Base-by-base conservation (phyloP, 2,888 invertebrate genomes). In the Anodontia alba region DNA sequence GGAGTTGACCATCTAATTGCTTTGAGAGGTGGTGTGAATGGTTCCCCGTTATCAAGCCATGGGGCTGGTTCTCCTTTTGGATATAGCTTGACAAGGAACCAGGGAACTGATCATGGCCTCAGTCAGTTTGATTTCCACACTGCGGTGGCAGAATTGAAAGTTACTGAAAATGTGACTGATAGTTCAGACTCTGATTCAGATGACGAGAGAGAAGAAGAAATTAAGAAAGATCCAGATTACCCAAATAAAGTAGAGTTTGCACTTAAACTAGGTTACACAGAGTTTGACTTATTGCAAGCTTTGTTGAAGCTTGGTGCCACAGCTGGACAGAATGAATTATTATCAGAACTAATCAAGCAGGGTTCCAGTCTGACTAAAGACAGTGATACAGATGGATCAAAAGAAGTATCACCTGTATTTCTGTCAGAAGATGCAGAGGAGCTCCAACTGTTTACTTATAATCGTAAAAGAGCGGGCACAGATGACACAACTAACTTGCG, bases 211-310 rank as follows among this genome's bases (percentile, higher is more conserved):
- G 87, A 88, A n/a, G 84, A 84, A 17, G 80, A 84, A n/a, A 69
- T 83, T n/a, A 80, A 80, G 26, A 83, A 79, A 17, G 84, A 86
- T 68, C 78, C 86, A 1, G 86, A 87, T 5, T 92, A 91, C 91
- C 95, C 95, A 90, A 96, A 96, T 71, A 96, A 97, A 92, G 96
- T 98, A 83, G 98, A 98, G 94, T 98, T 98, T 94, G 98, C 98
- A 0, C 95, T 98, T 75, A 98, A 98, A 95, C 95, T 99, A 86
- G 99, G 99, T 57, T 99, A 98, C 95, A 97, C 97, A 0, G 98
- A 98, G 93, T 96, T 96, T 66, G 96, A 98, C 83, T 97, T 98
- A 8, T 96, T 97, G 89, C 96, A 96, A 0, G 98, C 98, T 0
- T 94, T 99, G 57, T 96, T 96, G 88, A 97, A 97, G 90, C 95